Evolutionary conservation across 2,113 vertebrate genomes (phyloP).

Genomic region (Eublepharis macularius): DNA sequence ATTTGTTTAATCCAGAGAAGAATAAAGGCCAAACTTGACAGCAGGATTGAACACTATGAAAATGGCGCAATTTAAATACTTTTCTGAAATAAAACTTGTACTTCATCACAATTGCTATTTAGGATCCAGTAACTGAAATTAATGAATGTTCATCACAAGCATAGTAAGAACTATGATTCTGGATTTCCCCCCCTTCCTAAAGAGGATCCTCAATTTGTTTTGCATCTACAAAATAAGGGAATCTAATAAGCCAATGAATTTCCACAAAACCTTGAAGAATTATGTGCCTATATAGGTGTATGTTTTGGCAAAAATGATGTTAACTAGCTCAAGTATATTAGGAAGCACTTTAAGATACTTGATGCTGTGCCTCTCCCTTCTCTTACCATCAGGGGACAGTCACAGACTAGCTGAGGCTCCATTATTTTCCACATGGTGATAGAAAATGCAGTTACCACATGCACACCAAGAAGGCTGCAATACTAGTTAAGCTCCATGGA

Average conservation of each 20-base stretch:
- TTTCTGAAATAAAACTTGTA: neutral
- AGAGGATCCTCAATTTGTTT: neutral
- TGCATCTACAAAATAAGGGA: neutral
- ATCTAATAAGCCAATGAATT: neutral
- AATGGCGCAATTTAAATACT: neutral
- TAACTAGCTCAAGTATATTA: neutral
- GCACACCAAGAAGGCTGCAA: neutral
- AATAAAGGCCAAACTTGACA: neutral
- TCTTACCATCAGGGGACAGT: slow-evolving; percentile 6
- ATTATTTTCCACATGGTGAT: slow-evolving; percentile 9
- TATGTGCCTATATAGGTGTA: neutral
- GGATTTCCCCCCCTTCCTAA: neutral
- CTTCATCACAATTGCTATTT: neutral
- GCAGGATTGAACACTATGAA: neutral
- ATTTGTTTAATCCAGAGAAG: neutral
- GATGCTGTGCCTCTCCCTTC: neutral
- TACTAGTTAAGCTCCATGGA: neutral
- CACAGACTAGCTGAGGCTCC: neutral
- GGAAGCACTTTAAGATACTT: neutral
- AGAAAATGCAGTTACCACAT: neutral
- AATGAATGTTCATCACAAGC: neutral
- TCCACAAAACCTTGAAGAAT: neutral
- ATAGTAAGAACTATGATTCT: neutral
- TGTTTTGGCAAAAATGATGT: neutral
- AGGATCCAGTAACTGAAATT: neutral